Base-by-base conservation (phyloP, 2,888 invertebrate genomes). In the Tetragnatha montana region DNA sequence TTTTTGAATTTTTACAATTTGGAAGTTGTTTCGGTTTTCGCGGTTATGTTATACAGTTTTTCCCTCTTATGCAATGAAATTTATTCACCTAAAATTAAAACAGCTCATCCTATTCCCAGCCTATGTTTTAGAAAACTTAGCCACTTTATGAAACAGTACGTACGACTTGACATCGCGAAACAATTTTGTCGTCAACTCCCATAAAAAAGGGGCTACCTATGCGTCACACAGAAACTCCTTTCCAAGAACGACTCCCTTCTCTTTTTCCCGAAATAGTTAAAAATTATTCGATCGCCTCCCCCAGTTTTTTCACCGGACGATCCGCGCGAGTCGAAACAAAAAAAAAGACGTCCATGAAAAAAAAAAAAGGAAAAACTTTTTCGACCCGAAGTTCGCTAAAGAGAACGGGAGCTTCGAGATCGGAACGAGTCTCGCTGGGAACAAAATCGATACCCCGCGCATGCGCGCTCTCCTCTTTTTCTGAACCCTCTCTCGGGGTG, bases 361-460 rank as follows among this genome's bases (percentile, higher is more conserved):
- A 12, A 17, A 19, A 81, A 76, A 22, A 76, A 22, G 60, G 81
- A 51, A 70, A 81, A 74, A 80, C 68, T 68, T 73, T 35, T 73
- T 73, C 73, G 73, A 19, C 73, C 73, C 21, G 19, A 22, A 73
- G 73, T 73, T 73, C 21, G 71, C 60, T 17, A 60, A 73, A 73
- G 73, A 76, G 76, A 50, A 10, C 35, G 51, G 71, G 71, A 10
- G 22, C 22, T 47, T n/a, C 79, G 70, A 22, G 6, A 50, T 35
- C 47, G 21, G 85, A 73, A 79, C 50, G 51, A 51, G 47, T 47
- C 51, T 74, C 73, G 51, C 73, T 35, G 73, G 85, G 69, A 70
- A 74, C 60, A 83, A 89, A 89, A 89, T 89, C 88, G 78, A 89
- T 89, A 89, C 74, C 75, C 76, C 69, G 81, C 89, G 81, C 89